A percentile compares a stretch with the other conserved stretches of the same genome.
phyloP scores from a whole-genome alignment of 2,888 invertebrate species.

The Nephrotoma appendiculata region DNA sequence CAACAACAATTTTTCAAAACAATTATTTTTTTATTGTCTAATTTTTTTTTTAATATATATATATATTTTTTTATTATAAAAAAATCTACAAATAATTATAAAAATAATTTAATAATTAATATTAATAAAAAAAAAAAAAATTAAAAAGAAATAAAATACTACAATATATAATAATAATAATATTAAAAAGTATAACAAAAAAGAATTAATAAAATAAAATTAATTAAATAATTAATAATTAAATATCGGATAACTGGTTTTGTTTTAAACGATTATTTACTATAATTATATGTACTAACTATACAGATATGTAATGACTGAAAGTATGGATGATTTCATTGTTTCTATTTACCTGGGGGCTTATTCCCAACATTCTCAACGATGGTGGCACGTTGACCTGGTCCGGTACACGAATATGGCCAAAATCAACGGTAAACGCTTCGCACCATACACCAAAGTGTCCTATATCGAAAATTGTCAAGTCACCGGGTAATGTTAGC shows the following conservation, averaged over 20 bases:
- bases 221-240: background rate
- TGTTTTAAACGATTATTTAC: background rate
- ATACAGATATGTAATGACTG: background rate
- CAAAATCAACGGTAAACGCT: slow-evolving; percentile 85
- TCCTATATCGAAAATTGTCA: slow-evolving; percentile 84
- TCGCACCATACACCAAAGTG: slow-evolving; percentile 91
- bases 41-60: background rate
- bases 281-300: background rate
- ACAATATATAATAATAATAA: background rate
- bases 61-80: background rate
- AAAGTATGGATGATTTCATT: slow-evolving; percentile 19
- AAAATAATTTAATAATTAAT: background rate
- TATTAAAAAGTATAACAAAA: background rate
- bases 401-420: slow-evolving; percentile 64
- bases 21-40: background rate
- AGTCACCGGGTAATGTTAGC: slow-evolving; percentile 71
- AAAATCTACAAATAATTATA: background rate
- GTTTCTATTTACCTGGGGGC: slow-evolving; percentile 66
- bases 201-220: background rate
- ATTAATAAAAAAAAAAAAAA: background rate
- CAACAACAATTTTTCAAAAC: background rate
- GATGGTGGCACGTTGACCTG: slow-evolving; percentile 75
- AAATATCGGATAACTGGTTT: background rate
- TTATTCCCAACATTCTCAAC: slow-evolving; percentile 83
- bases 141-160: background rate